phyloP scores from a whole-genome alignment of 2,797 vertebrate genomes.

The Pantherophis alleghaniensis region DNA sequence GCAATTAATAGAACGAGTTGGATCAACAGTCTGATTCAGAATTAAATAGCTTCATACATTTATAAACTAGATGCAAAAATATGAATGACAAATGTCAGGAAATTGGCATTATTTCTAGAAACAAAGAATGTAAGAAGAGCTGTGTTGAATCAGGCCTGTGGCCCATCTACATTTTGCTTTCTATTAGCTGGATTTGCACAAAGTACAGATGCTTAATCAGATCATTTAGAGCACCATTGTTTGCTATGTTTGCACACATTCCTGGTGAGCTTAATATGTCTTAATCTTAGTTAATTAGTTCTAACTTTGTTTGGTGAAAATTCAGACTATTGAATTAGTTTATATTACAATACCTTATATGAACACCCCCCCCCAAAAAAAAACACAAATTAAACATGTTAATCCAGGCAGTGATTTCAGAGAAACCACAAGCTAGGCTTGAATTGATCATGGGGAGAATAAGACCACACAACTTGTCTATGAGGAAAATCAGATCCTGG shows the following conservation, averaged over 20 bases:
- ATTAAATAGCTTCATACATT: neutral
- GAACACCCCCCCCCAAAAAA: neutral
- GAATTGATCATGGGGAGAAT: neutral
- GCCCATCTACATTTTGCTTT: neutral
- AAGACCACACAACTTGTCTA: neutral
- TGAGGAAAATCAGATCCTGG: neutral
- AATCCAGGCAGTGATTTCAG: neutral
- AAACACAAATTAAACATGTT: neutral
- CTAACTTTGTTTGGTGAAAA: neutral
- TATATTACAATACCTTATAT: neutral
- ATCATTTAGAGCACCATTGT: neutral
- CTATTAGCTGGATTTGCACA: neutral
- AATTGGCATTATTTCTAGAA: neutral
- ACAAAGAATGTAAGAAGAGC: neutral
- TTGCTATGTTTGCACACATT: neutral
- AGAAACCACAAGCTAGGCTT: neutral
- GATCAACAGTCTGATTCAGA: neutral
- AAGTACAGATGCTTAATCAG: neutral
- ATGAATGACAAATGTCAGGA: neutral
- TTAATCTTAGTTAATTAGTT: neutral
- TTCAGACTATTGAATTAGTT: neutral
- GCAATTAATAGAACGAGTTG: neutral
- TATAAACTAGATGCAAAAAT: neutral
- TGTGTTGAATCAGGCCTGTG: neutral
- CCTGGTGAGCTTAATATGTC: neutral